A percentile compares a stretch with the other conserved stretches of the same genome.
Conservation (phyloP, 2,113 vertebrate genomes). For the Baryphthengus martii region DNA sequence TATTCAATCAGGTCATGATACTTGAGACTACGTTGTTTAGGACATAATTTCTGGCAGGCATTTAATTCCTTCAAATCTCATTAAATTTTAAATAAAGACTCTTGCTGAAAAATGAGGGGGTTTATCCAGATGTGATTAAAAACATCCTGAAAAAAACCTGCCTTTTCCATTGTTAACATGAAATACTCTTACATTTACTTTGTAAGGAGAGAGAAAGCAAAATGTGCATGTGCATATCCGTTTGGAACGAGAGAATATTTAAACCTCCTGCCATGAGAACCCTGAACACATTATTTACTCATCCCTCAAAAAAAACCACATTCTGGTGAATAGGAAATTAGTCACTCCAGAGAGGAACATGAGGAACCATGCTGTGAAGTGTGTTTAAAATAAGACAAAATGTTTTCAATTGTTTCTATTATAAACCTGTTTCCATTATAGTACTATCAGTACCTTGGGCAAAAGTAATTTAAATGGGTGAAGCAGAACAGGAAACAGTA, state of each 20-base stretch:
- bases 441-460: not conserved
- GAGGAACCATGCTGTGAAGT: not conserved
- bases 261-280: not conserved
- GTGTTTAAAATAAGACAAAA: not conserved
- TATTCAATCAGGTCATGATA: not conserved
- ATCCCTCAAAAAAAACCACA: not conserved
- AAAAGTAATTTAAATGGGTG: conserved; percentile 40
- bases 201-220: not conserved
- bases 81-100: not conserved
- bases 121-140: not conserved
- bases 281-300: not conserved
- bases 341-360: not conserved
- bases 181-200: not conserved
- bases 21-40: not conserved
- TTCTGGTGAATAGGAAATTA: not conserved
- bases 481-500: conserved; percentile 46
- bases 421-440: not conserved
- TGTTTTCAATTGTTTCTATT: not conserved
- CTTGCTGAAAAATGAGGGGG: not conserved
- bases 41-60: not conserved
- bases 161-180: not conserved
- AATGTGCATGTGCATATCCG: not conserved
- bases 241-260: not conserved
- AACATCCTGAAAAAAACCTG: not conserved
- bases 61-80: not conserved